Evolutionary conservation across 2,797 vertebrate genomes (phyloP).

Genomic region (Sarcophilus harrisii): DNA sequence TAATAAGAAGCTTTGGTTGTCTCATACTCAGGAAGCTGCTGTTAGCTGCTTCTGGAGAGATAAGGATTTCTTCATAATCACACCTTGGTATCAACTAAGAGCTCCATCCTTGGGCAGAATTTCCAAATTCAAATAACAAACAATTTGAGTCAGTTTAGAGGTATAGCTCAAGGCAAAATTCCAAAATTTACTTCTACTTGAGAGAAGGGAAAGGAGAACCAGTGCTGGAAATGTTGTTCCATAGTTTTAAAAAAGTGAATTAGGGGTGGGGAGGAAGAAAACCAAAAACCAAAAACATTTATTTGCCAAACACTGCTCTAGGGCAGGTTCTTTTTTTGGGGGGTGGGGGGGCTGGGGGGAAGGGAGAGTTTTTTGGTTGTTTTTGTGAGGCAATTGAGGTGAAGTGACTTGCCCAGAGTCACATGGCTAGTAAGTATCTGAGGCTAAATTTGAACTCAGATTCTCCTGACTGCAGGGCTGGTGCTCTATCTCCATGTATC

Average conservation of each 20-base stretch:
- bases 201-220: not conserved
- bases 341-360: no score
- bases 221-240: not conserved
- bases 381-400: no score
- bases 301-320: not conserved
- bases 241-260: not conserved
- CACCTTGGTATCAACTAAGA: not conserved
- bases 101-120: not conserved
- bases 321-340: no score
- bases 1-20: not conserved
- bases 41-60: not conserved
- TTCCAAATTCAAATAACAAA: not conserved
- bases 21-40: not conserved
- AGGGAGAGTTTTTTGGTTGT: no score
- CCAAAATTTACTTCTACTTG: not conserved
- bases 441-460: no score
- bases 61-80: not conserved
- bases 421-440: no score
- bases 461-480: no score
- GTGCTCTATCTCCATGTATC: no score
- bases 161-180: not conserved
- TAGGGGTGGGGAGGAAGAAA: not conserved
- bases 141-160: not conserved
- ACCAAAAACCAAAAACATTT: not conserved
- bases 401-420: no score